Evolutionary conservation across 2,888 invertebrate species (phyloP).

Genomic region (Dugesia japonica): DNA sequence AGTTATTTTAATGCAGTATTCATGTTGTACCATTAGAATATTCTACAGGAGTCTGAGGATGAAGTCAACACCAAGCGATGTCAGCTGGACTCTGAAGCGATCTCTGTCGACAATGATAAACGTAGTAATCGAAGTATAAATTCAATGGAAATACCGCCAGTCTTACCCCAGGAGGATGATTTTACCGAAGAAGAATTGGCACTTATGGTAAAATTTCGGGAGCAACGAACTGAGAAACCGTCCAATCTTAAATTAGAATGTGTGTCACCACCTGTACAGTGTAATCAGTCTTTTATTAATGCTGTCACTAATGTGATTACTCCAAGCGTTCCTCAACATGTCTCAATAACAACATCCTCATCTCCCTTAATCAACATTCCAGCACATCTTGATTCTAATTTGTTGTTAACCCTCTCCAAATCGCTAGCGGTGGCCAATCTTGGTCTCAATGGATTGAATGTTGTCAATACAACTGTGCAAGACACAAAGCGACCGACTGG

Average conservation of each 20-base stretch:
- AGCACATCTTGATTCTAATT: slow-evolving; percentile 4
- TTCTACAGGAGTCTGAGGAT: neutral
- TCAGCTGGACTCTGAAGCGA: neutral
- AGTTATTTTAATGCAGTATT: neutral
- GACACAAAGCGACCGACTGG: neutral
- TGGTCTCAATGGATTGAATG: slow-evolving; percentile 3
- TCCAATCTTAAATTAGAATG: neutral
- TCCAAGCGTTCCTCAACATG: neutral
- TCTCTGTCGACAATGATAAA: neutral
- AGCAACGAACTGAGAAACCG: neutral
- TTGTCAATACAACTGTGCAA: neutral
- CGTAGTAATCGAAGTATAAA: slow-evolving; percentile 6
- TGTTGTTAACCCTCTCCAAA: neutral
- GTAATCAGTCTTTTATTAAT: neutral
- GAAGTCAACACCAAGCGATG: neutral
- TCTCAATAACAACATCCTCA: neutral
- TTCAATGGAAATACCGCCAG: neutral
- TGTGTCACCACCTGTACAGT: neutral
- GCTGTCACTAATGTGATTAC: neutral
- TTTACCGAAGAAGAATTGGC: slow-evolving; percentile 22
- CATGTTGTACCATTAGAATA: neutral
- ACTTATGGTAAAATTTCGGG: slow-evolving; percentile 1
- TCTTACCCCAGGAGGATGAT: slow-evolving; percentile 2
- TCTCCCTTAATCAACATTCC: slow-evolving; percentile 13
- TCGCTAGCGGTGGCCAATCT: neutral